Conservation (phyloP, 1,140 invertebrate genomes). For the Phymastichus coffea region DNA sequence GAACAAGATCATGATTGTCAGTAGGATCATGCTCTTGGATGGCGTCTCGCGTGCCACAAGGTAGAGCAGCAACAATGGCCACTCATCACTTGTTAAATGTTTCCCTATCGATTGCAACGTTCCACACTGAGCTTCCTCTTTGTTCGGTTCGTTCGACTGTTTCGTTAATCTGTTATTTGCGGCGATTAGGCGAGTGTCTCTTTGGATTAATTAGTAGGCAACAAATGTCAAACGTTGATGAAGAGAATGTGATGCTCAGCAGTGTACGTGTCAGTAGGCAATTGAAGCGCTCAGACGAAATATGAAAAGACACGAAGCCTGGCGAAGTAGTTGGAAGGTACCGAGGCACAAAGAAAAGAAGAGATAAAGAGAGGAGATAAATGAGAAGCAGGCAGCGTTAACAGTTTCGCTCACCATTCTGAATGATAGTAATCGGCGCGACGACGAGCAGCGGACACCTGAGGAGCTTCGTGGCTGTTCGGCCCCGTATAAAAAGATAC, state of each 20-base stretch:
- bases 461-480: slow-evolving; percentile 38
- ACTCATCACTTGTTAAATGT: slow-evolving; percentile 7
- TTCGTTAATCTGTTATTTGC: too few species aligned
- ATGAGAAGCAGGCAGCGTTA: background rate
- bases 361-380: background rate
- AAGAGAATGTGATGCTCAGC: too few species aligned
- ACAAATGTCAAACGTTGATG: slow-evolving; percentile 11
- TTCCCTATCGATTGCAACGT: background rate
- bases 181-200: too few species aligned
- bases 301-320: too few species aligned
- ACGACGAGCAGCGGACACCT: slow-evolving; percentile 43
- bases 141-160: background rate
- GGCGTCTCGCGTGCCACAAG: background rate
- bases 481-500: slow-evolving; percentile 46
- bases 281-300: too few species aligned
- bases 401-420: slow-evolving; percentile 44
- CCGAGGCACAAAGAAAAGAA: slow-evolving; percentile 2
- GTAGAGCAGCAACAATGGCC: too few species aligned
- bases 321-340: too few species aligned
- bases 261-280: too few species aligned
- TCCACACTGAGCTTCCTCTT: background rate
- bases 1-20: slow-evolving; percentile 8
- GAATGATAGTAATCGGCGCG: slow-evolving; percentile 32
- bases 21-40: slow-evolving; percentile 6
- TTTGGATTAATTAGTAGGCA: slow-evolving; percentile 20